Evolutionary conservation across 2,888 invertebrate species (phyloP).

Genomic region (Terebella lapidaria): DNA sequence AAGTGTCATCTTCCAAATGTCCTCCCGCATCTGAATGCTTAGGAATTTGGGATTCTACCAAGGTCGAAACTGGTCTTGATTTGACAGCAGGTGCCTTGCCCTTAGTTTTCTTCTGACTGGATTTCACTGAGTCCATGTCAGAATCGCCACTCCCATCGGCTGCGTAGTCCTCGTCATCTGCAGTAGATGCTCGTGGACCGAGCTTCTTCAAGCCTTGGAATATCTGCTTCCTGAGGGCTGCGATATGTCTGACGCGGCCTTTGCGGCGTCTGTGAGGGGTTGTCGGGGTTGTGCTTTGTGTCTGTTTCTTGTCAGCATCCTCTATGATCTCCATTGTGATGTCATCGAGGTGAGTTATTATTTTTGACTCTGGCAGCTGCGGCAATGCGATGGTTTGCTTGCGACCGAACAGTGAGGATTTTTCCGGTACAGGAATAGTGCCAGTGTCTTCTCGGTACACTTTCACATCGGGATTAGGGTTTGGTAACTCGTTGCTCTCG

Average conservation of each 20-base stretch:
- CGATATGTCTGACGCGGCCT: neutral
- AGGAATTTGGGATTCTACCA: neutral
- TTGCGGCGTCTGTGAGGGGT: neutral
- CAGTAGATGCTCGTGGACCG: neutral
- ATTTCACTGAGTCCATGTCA: neutral
- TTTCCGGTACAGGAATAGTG: too few relatives aligned
- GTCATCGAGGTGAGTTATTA: too few relatives aligned
- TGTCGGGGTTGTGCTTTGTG: neutral
- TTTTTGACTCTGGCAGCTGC: too few relatives aligned
- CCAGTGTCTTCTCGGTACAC: too few relatives aligned
- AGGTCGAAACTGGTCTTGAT: neutral
- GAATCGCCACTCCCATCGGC: neutral
- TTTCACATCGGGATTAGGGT: too few relatives aligned
- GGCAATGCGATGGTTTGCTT: too few relatives aligned
- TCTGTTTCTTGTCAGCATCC: neutral
- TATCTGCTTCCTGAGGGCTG: neutral
- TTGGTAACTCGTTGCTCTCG: neutral
- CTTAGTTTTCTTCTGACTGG: neutral
- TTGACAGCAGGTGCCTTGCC: neutral
- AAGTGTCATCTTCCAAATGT: neutral
- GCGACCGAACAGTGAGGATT: too few relatives aligned
- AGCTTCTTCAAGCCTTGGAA: neutral
- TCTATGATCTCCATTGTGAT: neutral
- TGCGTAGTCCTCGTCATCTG: neutral
- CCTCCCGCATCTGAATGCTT: too few relatives aligned